Conservation (phyloP, 2,888 invertebrate genomes). For the Uropetala carovei region DNA sequence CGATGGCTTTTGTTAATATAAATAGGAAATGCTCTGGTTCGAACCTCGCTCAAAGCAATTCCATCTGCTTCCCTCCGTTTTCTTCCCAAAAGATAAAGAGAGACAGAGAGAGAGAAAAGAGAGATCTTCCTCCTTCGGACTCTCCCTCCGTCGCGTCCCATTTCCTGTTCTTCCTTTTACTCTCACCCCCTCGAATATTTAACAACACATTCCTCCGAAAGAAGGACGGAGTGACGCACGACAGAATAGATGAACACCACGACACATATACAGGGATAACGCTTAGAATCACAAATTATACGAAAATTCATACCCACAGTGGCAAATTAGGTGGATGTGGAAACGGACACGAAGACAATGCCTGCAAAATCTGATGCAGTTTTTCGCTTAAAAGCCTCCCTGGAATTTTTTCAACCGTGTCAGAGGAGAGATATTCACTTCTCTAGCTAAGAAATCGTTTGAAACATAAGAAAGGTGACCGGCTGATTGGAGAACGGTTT, state of each 20-base stretch:
- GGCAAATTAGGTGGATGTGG: background rate
- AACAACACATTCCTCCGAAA: constrained; percentile 40
- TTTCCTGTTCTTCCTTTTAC: constrained; percentile 14
- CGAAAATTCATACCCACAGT: background rate
- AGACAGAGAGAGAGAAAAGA: constrained; percentile 28
- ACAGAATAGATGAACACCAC: background rate
- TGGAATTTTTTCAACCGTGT: background rate
- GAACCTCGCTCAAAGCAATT: background rate
- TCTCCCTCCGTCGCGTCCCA: constrained; percentile 8
- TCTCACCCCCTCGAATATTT: constrained; percentile 14
- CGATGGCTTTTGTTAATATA: background rate
- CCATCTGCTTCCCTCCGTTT: background rate
- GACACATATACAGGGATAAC: background rate
- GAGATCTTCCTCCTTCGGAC: background rate
- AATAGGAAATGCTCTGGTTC: background rate
- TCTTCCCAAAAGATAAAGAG: background rate
- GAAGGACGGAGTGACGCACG: constrained; percentile 32
- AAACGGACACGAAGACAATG: background rate
- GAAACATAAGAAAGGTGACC: background rate
- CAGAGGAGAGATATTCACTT: too few species aligned
- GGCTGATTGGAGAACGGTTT: background rate
- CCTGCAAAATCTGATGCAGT: too few species aligned
- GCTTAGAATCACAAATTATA: background rate
- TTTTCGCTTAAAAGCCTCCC: background rate
- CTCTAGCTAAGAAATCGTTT: background rate